phyloP scores from a whole-genome alignment of 1,140 invertebrate genomes.

The Drosophila asahinai region DNA sequence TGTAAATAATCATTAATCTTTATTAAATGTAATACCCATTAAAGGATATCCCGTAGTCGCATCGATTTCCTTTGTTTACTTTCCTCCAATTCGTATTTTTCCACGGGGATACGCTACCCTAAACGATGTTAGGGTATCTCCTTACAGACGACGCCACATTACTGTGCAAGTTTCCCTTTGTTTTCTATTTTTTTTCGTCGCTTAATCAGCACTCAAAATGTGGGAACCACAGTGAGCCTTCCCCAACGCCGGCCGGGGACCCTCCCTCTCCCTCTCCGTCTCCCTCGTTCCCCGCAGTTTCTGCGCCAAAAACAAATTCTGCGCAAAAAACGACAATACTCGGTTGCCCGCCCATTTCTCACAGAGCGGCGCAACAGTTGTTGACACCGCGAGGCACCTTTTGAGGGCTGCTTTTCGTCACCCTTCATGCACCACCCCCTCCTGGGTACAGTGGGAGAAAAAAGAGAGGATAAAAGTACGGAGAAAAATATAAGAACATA shows the following conservation, averaged over 20 bases:
- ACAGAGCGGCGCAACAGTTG: slow-evolving; percentile 27
- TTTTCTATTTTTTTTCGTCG: slow-evolving; percentile 22
- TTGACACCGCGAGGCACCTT: slow-evolving; percentile 20
- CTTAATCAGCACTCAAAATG: slow-evolving; percentile 63
- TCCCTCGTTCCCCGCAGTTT: neutral
- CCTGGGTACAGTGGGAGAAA: neutral
- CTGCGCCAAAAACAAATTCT: slow-evolving; percentile 16
- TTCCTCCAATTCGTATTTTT: slow-evolving; percentile 1
- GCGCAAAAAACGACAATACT: slow-evolving; percentile 7
- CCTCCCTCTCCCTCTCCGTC: neutral
- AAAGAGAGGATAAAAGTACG: neutral
- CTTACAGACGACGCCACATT: slow-evolving; percentile 22
- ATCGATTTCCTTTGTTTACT: neutral
- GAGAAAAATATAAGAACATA: too few species aligned
- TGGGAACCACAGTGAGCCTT: slow-evolving; percentile 44
- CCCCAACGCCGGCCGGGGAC: neutral
- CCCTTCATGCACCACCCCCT: slow-evolving; percentile 3
- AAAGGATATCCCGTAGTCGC: neutral
- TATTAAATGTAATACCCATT: too few species aligned
- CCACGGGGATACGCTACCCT: slow-evolving; percentile 13
- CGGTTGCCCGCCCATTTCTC: slow-evolving; percentile 14
- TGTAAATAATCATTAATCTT: too few species aligned
- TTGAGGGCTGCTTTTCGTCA: neutral
- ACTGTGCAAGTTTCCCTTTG: slow-evolving; percentile 20
- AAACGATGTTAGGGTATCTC: slow-evolving; percentile 24